A percentile compares a stretch with the other conserved stretches of the same genome.
Conservation (phyloP, 1,140 invertebrate species). For the Drosophila lowei region DNA sequence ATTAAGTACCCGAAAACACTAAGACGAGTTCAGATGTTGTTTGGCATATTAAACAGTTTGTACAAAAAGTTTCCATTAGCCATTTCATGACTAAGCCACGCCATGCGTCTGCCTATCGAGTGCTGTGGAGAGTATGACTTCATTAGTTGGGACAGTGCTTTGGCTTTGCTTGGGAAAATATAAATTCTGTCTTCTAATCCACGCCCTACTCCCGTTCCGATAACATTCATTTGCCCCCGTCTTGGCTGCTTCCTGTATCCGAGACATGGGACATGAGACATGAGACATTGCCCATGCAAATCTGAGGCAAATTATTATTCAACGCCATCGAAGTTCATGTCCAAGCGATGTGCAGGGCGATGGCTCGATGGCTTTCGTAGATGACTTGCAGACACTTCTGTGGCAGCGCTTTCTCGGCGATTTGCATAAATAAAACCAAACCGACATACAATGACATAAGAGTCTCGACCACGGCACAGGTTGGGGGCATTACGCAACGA, state of each 20-base stretch:
- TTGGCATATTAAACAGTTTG: slow-evolving; percentile 34
- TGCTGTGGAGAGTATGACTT: slow-evolving; percentile 18
- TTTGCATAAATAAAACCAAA: slow-evolving; percentile 24
- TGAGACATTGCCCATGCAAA: not conserved
- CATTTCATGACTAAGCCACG: slow-evolving; percentile 1
- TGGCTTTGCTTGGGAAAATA: no score
- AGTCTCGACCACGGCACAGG: not conserved
- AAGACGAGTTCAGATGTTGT: slow-evolving; percentile 7
- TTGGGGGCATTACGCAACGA: slow-evolving; percentile 19
- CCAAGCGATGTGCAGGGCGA: not conserved
- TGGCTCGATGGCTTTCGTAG: not conserved
- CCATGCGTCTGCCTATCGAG: slow-evolving; percentile 1
- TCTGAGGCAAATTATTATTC: slow-evolving; percentile 18
- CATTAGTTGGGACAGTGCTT: not conserved
- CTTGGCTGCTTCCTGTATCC: no score
- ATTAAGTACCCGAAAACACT: slow-evolving; percentile 25
- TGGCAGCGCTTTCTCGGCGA: slow-evolving; percentile 30
- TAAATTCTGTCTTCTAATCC: no score
- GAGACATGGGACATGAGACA: no score
- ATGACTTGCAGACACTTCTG: slow-evolving; percentile 26
- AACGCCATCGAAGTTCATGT: slow-evolving; percentile 32
- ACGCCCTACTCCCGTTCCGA: no score
- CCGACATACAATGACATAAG: slow-evolving; percentile 24
- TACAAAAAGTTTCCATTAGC: slow-evolving; percentile 39
- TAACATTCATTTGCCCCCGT: no score